Conservation (phyloP, 2,888 invertebrate species). For the Apoderus coryli region DNA sequence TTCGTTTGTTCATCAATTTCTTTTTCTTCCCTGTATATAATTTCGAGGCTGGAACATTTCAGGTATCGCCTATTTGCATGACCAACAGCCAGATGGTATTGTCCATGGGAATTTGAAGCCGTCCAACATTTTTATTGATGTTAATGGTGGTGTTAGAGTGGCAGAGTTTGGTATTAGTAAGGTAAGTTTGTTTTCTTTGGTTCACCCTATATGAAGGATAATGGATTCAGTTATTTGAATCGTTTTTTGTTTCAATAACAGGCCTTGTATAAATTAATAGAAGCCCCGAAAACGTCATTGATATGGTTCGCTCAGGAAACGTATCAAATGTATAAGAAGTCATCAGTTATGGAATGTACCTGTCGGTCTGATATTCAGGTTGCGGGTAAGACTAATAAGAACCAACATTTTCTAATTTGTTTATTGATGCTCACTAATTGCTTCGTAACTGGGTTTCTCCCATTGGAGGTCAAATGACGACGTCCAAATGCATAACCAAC, state of each 20-base stretch:
- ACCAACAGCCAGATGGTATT: conserved; percentile 25
- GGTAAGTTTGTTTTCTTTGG: too few species aligned
- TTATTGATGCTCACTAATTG: too few species aligned
- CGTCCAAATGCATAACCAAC: too few species aligned
- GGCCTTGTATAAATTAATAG: conserved; percentile 26
- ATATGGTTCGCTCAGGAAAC: conserved; percentile 34
- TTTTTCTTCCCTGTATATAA: too few species aligned
- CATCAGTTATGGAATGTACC: conserved; percentile 24
- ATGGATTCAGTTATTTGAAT: too few species aligned
- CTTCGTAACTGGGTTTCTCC: too few species aligned
- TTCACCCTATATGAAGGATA: too few species aligned
- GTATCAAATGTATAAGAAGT: conserved; percentile 20
- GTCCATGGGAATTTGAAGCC: conserved; percentile 34
- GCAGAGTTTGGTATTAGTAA: conserved; percentile 33
- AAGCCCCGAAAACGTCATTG: conserved; percentile 27
- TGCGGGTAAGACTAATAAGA: conserved; percentile 23
- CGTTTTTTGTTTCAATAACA: too few species aligned
- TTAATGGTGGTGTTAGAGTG: conserved; percentile 27
- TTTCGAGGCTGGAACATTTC: too few species aligned
- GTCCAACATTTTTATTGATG: conserved; percentile 32
- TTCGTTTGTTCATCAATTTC: too few species aligned
- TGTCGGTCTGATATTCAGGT: conserved; percentile 31
- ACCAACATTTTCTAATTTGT: too few species aligned
- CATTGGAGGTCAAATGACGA: too few species aligned
- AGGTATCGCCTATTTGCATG: conserved; percentile 31